phyloP scores from a whole-genome alignment of 2,797 vertebrate species.

The Coracias cyanogaster region DNA sequence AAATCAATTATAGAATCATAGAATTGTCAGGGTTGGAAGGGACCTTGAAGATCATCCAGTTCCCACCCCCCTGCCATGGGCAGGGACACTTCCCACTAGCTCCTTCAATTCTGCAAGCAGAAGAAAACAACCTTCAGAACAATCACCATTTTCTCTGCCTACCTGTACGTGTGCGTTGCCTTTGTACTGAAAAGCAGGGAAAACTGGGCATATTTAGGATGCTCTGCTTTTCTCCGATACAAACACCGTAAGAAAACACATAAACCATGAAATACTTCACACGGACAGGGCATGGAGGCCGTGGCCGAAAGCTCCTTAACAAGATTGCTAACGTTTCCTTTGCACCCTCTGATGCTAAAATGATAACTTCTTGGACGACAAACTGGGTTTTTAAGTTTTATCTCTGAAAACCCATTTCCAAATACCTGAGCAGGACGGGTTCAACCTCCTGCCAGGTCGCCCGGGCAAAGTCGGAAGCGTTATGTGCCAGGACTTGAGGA shows the following conservation, averaged over 20 bases:
- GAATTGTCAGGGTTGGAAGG: too few relatives aligned
- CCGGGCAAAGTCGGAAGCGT: not conserved
- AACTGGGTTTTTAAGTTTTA: not conserved
- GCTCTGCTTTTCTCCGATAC: not conserved
- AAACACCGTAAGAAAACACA: not conserved
- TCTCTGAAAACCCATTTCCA: not conserved
- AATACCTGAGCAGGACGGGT: not conserved
- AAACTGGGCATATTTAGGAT: not conserved
- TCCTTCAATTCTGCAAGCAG: not conserved
- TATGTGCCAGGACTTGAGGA: not conserved
- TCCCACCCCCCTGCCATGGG: too few relatives aligned
- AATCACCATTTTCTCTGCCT: not conserved
- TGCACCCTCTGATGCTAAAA: not conserved
- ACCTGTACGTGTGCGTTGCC: too few relatives aligned
- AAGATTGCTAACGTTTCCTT: not conserved
- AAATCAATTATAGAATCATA: too few relatives aligned
- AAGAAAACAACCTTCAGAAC: not conserved
- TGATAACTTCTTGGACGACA: fast-evolving
- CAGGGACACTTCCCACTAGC: too few relatives aligned
- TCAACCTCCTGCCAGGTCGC: not conserved
- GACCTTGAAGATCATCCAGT: too few relatives aligned
- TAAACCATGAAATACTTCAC: not conserved
- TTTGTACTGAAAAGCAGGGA: fast-evolving
- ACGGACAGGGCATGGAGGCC: not conserved
- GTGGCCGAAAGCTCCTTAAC: not conserved